Evolutionary conservation across 2,113 vertebrate genomes (phyloP).

Genomic region (Anser brachyrhynchus): DNA sequence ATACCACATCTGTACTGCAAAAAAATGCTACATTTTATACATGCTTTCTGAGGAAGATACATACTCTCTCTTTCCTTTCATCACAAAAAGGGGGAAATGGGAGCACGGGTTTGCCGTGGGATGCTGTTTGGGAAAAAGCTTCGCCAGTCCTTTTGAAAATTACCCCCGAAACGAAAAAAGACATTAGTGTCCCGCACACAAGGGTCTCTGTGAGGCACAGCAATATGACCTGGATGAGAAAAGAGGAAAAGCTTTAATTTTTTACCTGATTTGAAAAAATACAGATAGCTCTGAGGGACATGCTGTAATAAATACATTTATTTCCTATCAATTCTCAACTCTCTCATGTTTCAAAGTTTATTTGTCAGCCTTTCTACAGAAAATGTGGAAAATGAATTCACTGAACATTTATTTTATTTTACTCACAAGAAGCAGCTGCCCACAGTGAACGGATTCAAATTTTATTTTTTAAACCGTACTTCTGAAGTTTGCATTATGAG

Average conservation of each 20-base stretch:
- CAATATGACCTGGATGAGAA: background rate
- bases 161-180: constrained; percentile 21
- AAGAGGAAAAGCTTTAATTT: constrained; percentile 33
- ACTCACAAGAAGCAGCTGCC: constrained; percentile 64
- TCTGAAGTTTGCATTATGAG: constrained; percentile 73
- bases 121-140: background rate
- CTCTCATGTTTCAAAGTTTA: constrained; percentile 48
- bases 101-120: background rate
- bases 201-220: background rate
- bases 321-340: constrained; percentile 39
- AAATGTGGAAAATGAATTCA: constrained; percentile 64
- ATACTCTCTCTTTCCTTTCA: constrained; percentile 64
- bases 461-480: constrained; percentile 66
- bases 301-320: constrained; percentile 27
- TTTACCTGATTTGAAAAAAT: constrained; percentile 50
- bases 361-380: constrained; percentile 31
- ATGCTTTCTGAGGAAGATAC: constrained; percentile 51
- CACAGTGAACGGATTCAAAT: constrained; percentile 64
- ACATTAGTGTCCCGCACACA: background rate
- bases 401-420: constrained; percentile 56
- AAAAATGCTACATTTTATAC: constrained; percentile 70
- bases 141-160: constrained; percentile 21
- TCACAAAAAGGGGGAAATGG: constrained; percentile 28
- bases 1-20: constrained; percentile 70
- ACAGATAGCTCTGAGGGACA: constrained; percentile 12